Conservation (phyloP, 2,888 invertebrate species). For the Gerosis bhagava region DNA sequence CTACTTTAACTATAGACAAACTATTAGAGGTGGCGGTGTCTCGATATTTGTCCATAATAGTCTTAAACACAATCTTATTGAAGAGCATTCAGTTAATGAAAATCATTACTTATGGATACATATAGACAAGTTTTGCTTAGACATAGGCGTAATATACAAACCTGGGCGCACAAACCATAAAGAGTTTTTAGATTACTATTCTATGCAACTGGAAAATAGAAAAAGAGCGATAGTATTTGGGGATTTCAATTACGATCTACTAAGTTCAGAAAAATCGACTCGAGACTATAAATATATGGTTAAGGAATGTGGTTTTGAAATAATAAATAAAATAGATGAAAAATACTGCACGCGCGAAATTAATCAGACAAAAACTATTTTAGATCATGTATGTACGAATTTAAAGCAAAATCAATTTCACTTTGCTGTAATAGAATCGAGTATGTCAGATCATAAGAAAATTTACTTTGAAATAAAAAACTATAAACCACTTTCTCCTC, state of each 20-base stretch:
- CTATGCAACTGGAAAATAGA: slow-evolving; percentile 10
- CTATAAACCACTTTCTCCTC: background rate
- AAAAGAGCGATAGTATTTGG: slow-evolving; percentile 22
- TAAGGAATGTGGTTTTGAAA: slow-evolving; percentile 13
- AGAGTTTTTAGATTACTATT: slow-evolving; percentile 16
- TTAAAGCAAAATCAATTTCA: background rate
- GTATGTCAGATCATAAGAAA: slow-evolving; percentile 32
- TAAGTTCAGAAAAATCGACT: background rate
- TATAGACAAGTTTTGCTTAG: slow-evolving; percentile 27
- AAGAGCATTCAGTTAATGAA: slow-evolving; percentile 27
- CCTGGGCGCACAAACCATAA: slow-evolving; percentile 19
- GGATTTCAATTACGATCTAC: slow-evolving; percentile 22
- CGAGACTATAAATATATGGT: slow-evolving; percentile 21
- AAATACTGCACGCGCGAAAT: slow-evolving; percentile 28
- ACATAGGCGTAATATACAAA: slow-evolving; percentile 29
- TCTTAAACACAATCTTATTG: slow-evolving; percentile 30
- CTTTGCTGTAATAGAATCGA: slow-evolving; percentile 27
- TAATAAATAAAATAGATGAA: slow-evolving; percentile 26
- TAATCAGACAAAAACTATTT: slow-evolving; percentile 12
- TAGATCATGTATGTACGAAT: slow-evolving; percentile 23
- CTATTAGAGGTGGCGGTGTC: slow-evolving; percentile 33
- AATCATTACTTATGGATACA: slow-evolving; percentile 32
- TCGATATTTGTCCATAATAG: slow-evolving; percentile 34
- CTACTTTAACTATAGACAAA: slow-evolving; percentile 30
- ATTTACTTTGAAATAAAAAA: slow-evolving; percentile 25